A percentile compares a stretch with the other conserved stretches of the same genome.
Evolutionary conservation across 2,797 vertebrate genomes (phyloP).

Genomic region (Chiloscyllium punctatum): DNA sequence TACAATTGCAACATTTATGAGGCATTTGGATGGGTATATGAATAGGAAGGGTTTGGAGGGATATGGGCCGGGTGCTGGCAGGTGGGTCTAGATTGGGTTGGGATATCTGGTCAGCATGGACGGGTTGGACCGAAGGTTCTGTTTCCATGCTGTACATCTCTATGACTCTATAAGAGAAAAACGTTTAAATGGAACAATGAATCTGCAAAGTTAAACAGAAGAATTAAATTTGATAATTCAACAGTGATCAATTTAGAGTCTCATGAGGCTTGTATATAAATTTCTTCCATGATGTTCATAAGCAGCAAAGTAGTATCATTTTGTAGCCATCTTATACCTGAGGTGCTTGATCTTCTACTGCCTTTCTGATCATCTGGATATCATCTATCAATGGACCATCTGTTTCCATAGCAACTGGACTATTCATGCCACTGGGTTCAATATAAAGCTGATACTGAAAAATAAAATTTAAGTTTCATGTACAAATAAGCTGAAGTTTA

Average conservation of each 20-base stretch:
- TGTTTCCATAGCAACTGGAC: conserved; percentile 93
- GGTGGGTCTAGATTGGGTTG: no score
- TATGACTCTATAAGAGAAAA: background rate
- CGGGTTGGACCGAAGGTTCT: no score
- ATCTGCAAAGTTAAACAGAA: background rate
- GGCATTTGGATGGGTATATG: no score
- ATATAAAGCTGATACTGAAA: conserved; percentile 77
- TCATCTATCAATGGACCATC: conserved; percentile 91
- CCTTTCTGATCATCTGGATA: conserved; percentile 90
- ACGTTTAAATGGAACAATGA: background rate
- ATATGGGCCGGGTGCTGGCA: no score
- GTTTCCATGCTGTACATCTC: no score
- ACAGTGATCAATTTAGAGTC: background rate
- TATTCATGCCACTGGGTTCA: conserved; percentile 78
- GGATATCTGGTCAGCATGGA: no score
- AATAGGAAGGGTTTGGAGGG: no score
- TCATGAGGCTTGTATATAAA: background rate
- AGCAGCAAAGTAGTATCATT: background rate
- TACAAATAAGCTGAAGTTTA: background rate
- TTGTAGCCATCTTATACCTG: conserved; percentile 68
- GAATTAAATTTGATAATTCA: background rate
- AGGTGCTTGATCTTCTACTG: conserved; percentile 80
- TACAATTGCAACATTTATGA: no score
- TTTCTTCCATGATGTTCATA: background rate
- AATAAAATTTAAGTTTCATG: conserved; percentile 43